Percentiles rank a stretch among this genome's conserved stretches.
Conservation (phyloP, 2,113 vertebrate genomes). For the Poeciliopsis prolifica region DNA sequence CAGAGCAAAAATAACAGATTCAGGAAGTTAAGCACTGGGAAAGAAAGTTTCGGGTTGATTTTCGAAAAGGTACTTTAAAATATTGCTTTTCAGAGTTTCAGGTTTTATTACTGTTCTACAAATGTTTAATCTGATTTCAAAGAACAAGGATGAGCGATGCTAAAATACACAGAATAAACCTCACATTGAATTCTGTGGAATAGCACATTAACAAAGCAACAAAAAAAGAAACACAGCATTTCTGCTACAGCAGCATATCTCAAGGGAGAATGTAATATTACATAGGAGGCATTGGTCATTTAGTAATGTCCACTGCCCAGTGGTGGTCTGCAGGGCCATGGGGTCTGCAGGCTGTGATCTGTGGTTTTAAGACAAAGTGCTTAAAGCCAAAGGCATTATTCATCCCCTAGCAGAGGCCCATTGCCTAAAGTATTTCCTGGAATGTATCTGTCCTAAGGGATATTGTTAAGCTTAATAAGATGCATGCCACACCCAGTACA, state of each 20-base stretch:
- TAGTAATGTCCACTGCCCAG: conserved; percentile 63
- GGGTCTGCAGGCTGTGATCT: conserved; percentile 59
- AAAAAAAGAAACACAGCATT: conserved; percentile 44
- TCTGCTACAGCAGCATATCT: conserved; percentile 46
- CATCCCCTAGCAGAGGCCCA: conserved; percentile 52
- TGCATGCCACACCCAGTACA: conserved; percentile 59
- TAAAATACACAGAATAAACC: conserved; percentile 47
- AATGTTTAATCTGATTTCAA: conserved; percentile 57
- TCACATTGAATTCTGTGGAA: conserved; percentile 55
- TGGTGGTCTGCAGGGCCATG: conserved; percentile 64
- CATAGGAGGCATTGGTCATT: conserved; percentile 55
- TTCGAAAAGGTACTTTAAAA: neutral
- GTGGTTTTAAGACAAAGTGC: conserved; percentile 51
- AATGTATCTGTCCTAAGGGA: conserved; percentile 61
- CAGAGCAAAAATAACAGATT: neutral
- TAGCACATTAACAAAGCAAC: conserved; percentile 52
- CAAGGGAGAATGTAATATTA: conserved; percentile 55
- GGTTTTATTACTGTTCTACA: conserved; percentile 35
- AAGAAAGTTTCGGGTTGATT: neutral
- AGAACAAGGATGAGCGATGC: conserved; percentile 43
- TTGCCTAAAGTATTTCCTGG: conserved; percentile 58
- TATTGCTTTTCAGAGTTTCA: conserved; percentile 26
- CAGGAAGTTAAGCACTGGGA: neutral
- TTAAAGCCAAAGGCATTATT: conserved; percentile 66
- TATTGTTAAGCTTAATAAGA: conserved; percentile 68